Base-by-base conservation (phyloP, 1,140 invertebrate genomes). In the Acromyrmex charruanus region DNA sequence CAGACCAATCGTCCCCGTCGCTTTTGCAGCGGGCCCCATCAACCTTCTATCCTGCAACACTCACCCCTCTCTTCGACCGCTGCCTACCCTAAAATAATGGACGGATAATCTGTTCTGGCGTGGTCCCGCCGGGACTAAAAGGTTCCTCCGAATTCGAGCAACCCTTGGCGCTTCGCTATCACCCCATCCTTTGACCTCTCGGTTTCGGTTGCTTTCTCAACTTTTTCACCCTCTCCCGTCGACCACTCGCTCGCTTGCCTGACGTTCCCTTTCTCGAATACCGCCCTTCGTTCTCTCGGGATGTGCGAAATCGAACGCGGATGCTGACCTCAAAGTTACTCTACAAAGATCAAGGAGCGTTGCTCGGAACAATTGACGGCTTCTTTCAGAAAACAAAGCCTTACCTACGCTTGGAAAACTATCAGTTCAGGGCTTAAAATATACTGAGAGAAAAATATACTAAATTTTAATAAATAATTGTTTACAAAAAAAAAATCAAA, bases 61-160 rank as follows among this genome's bases (percentile, higher is more conserved):
- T 39, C 35, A 25, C 58, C 9, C 28, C 53, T 7, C 21, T 31
- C 61, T 4, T 71, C 51, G 51, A n/a, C 59, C 87, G 65, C 82
- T 61, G 63, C 87, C 63, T 63, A 63, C 85, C 59, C 82, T 72
- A 77, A 85, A 92, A 92, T 92, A 92, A 92, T 91, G 90, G 91
- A 87, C 65, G 90, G 90, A 90, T 90, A 92, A 92, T 91, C 91
- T 90, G 87, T 92, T 90, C 88, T 86, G 87, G 84, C 90, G 84
- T 72, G 87, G 88, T 39, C 81, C 88, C 87, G 58, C 84, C 77
- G 90, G 82, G 87, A 87, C 85, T 92, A 91, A 92, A 92, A 91
- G 88, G 88, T 90, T 92, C 88, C 88, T 88, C 85, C 85, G 80
- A 91, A 88, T 89, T 51, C 88, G 58, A 58, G 75, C 66, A 49